Conservation (phyloP, 2,797 vertebrate species). For the Moxostoma hubbsi region DNA sequence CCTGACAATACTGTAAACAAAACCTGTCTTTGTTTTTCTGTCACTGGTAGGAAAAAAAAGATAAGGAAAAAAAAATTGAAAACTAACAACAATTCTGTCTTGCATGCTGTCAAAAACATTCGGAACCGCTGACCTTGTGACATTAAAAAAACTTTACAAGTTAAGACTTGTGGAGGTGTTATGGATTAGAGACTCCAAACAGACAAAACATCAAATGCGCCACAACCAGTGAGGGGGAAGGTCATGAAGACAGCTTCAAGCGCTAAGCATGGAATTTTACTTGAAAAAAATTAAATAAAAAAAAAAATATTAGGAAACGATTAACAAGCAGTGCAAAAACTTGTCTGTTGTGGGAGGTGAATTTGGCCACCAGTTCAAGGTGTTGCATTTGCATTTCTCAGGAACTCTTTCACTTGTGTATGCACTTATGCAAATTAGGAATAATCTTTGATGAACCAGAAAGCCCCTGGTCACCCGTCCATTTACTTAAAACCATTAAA, state of each 20-base stretch:
- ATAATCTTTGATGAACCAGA: slow-evolving; percentile 31
- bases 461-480: slow-evolving; percentile 3
- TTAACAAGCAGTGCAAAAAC: background rate
- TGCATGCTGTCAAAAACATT: slow-evolving; percentile 34
- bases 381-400: slow-evolving; percentile 15
- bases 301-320: background rate
- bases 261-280: background rate
- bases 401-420: slow-evolving; percentile 4
- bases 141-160: slow-evolving; percentile 40
- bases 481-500: slow-evolving; percentile 34
- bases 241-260: slow-evolving; percentile 11
- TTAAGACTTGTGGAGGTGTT: slow-evolving; percentile 36
- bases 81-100: slow-evolving; percentile 27
- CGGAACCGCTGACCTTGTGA: slow-evolving; percentile 19
- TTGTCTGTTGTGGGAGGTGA: background rate
- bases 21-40: slow-evolving; percentile 25
- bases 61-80: background rate
- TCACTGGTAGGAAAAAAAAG: background rate
- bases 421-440: slow-evolving; percentile 39
- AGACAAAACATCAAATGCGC: slow-evolving; percentile 18
- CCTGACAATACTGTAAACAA: slow-evolving; percentile 46
- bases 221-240: background rate
- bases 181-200: background rate
- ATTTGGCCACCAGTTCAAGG: background rate
- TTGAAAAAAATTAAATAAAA: background rate